phyloP scores from a whole-genome alignment of 2,888 invertebrate genomes.

The Meloe dianella region DNA sequence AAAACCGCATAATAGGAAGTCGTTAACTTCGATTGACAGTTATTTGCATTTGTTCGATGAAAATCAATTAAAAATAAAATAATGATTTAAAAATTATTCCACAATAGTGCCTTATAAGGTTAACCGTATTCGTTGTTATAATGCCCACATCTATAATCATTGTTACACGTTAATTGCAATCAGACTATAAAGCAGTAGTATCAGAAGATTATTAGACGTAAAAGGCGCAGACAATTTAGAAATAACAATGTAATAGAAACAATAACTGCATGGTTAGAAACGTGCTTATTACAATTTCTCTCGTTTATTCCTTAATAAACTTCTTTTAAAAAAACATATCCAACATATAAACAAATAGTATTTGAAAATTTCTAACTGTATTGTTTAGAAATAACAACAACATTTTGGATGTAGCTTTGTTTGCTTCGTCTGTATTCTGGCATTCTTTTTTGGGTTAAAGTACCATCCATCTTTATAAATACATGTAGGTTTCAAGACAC shows the following conservation, averaged over 20 bases:
- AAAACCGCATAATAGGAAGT: not conserved
- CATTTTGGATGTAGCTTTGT: no score
- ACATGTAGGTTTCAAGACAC: conserved; percentile 20
- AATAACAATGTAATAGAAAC: not conserved
- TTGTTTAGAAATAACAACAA: not conserved
- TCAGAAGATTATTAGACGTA: not conserved
- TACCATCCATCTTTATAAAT: not conserved
- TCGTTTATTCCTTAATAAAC: not conserved
- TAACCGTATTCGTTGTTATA: not conserved
- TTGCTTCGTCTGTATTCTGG: no score
- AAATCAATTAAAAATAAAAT: not conserved
- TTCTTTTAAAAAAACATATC: not conserved
- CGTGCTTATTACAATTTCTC: not conserved
- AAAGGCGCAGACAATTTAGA: not conserved
- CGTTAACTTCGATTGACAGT: not conserved
- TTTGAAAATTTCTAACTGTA: not conserved
- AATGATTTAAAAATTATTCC: not conserved
- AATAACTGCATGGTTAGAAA: not conserved
- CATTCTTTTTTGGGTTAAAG: not conserved
- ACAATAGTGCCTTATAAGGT: not conserved
- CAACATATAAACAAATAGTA: not conserved
- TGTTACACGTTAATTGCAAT: conserved; percentile 2
- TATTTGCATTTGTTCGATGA: not conserved
- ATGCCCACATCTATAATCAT: not conserved
- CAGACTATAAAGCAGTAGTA: not conserved